Conservation (phyloP, 2,113 vertebrate species). For the Silurus meridionalis region DNA sequence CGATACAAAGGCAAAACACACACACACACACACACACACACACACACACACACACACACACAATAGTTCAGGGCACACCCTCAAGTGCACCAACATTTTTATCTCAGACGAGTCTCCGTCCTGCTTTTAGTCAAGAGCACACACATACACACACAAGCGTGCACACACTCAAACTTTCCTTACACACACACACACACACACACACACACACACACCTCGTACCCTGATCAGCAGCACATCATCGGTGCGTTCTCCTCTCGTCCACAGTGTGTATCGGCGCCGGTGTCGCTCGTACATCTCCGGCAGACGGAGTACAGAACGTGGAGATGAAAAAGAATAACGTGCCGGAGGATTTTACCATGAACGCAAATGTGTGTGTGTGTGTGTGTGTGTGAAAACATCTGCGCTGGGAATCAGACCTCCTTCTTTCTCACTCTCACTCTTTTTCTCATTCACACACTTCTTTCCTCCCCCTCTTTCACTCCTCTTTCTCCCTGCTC, state of each 20-base stretch:
- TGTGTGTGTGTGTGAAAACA: not conserved
- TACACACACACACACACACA: conserved; percentile 2
- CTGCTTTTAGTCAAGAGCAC: not conserved
- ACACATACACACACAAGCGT: conserved; percentile 12
- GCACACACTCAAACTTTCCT: not conserved
- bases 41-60: not conserved
- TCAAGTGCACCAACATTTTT: not conserved
- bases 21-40: not conserved
- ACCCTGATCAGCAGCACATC: conserved; percentile 30
- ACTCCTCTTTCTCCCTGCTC: not conserved
- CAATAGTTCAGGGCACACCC: not conserved
- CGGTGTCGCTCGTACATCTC: conserved; percentile 27
- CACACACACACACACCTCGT: not conserved
- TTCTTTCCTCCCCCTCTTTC: not conserved
- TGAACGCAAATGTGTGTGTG: not conserved
- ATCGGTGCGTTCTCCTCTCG: not conserved
- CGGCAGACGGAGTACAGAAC: not conserved
- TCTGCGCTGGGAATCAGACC: not conserved
- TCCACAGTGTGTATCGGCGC: conserved; percentile 34
- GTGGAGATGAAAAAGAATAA: not conserved
- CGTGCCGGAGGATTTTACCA: not conserved
- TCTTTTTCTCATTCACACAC: not conserved
- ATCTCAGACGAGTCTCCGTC: not conserved
- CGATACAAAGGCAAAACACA: not conserved
- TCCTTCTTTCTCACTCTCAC: not conserved